These are phyloP conservation scores for Galendromus occidentalis DNA, from an alignment of 1,140 invertebrate genomes.

Conservation along the genomic window DNA sequence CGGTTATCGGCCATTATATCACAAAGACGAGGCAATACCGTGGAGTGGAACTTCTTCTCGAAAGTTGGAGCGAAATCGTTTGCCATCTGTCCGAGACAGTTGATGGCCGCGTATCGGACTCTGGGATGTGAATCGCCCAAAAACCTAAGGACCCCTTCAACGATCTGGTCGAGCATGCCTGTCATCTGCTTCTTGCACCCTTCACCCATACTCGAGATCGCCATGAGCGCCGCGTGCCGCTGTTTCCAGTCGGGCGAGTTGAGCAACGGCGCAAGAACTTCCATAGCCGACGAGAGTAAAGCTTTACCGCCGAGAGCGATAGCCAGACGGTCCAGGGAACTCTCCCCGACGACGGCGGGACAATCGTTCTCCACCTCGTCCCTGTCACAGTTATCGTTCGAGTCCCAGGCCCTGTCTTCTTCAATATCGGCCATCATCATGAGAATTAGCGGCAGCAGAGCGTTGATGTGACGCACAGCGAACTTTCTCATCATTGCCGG, in stretches of 20 bases:
- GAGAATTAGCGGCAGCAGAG: conserved; percentile 55
- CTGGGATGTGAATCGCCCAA: conserved; percentile 73
- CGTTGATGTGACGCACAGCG: conserved; percentile 48
- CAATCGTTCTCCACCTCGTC: conserved; percentile 51
- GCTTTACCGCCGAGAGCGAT: conserved; percentile 89
- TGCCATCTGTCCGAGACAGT: conserved; percentile 97
- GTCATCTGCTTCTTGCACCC: conserved; percentile 98
- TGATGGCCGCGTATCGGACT: conserved; percentile 90
- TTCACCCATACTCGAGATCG: conserved; percentile 90
- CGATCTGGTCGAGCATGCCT: conserved; percentile 64
- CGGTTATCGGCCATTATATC: conserved; percentile 71
- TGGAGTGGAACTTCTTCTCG: conserved; percentile 91
- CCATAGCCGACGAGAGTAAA: conserved; percentile 66
- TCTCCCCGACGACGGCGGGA: conserved; percentile 84
- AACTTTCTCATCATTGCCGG: conserved; percentile 85
- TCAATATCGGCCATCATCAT: conserved; percentile 95
- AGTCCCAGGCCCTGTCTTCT: conserved; percentile 67
- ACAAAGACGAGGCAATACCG: conserved; percentile 70
- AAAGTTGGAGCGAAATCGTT: conserved; percentile 91
- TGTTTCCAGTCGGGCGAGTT: conserved; percentile 35
- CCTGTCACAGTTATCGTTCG: conserved; percentile 49
- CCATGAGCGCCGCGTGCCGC: conserved; percentile 90
- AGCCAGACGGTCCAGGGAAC: conserved; percentile 80
- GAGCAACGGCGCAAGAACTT: conserved; percentile 61
- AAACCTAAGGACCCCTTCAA: conserved; percentile 68